These are phyloP conservation scores for Laspeyria flexula DNA, from an alignment of 2,888 invertebrate species.

Conservation along the genomic window DNA sequence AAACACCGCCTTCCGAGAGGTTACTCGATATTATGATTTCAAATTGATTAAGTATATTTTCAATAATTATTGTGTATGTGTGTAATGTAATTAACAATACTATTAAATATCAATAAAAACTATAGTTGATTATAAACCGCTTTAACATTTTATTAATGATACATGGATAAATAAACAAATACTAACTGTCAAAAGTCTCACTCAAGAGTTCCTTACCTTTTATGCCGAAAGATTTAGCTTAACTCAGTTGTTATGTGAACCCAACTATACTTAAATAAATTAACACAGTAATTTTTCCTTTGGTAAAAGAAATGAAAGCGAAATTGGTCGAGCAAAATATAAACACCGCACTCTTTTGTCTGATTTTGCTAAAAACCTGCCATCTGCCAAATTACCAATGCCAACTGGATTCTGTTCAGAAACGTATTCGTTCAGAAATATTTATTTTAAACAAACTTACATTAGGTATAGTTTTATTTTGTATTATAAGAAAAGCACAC, in stretches of 20 bases:
- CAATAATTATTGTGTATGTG: neutral
- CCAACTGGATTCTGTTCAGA: constrained; percentile 14
- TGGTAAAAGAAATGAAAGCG: neutral
- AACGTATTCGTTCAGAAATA: constrained; percentile 4
- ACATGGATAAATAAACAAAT: constrained; percentile 31
- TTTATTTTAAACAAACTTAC: neutral
- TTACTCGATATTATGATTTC: too few species aligned
- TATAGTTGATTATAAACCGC: neutral
- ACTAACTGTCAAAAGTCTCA: constrained; percentile 17
- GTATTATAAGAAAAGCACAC: too few species aligned
- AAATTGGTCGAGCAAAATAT: constrained; percentile 4
- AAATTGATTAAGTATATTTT: too few species aligned
- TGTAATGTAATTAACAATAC: neutral
- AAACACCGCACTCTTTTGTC: constrained; percentile 5
- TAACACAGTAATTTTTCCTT: neutral
- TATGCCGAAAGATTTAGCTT: neutral
- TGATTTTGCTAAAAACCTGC: neutral
- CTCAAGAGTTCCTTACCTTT: constrained; percentile 3
- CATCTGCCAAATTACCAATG: constrained; percentile 2
- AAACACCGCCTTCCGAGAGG: too few species aligned
- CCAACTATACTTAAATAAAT: neutral
- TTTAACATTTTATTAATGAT: neutral
- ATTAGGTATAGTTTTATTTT: too few species aligned
- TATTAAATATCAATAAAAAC: neutral
- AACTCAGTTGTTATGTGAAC: neutral